Conservation (phyloP, 2,113 vertebrate species). For the Microtus ochrogaster region DNA sequence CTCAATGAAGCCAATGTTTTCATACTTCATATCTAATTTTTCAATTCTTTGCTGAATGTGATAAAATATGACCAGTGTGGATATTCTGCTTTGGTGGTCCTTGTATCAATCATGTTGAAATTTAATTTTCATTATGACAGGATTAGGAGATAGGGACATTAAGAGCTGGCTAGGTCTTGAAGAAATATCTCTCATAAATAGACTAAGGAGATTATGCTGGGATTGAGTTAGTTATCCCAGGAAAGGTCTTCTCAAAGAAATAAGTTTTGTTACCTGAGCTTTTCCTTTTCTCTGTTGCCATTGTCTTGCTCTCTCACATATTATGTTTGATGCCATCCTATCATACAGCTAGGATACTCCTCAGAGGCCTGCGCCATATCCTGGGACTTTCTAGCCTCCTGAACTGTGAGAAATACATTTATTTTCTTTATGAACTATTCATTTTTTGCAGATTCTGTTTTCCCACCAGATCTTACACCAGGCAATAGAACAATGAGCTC, state of each 20-base stretch:
- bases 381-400: background rate
- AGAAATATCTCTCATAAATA: too few relatives aligned
- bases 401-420: background rate
- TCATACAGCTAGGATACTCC: background rate
- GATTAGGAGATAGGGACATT: too few relatives aligned
- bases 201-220: too few relatives aligned
- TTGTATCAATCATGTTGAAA: background rate
- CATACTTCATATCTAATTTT: background rate
- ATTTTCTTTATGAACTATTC: background rate
- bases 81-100: background rate
- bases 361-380: background rate
- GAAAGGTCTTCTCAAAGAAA: background rate
- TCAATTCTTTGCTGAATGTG: background rate
- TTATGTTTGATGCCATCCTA: too few relatives aligned
- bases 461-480: too few relatives aligned
- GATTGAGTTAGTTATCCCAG: background rate
- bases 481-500: background rate
- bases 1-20: background rate
- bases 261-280: background rate
- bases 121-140: background rate
- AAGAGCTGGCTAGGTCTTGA: background rate
- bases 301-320: background rate
- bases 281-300: background rate
- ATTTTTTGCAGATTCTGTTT: background rate
- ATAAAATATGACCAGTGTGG: background rate